These are phyloP conservation scores for Columba janthina DNA, from an alignment of 2,113 vertebrate genomes.

Conservation along the genomic window DNA sequence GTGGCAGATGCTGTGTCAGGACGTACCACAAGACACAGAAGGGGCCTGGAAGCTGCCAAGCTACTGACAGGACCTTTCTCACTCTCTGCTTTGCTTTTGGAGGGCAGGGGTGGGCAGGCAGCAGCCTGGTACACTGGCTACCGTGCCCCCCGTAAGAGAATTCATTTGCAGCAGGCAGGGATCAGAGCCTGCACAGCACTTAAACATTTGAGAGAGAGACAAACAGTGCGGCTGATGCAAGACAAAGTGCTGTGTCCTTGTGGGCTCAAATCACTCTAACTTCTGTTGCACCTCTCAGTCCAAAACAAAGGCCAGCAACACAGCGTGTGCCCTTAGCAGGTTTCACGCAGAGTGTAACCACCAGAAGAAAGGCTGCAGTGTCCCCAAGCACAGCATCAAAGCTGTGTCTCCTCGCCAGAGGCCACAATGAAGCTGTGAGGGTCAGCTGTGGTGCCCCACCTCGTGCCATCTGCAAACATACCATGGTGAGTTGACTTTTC, in stretches of 20 bases:
- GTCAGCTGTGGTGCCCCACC: not conserved
- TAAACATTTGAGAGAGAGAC: not conserved
- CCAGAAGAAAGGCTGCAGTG: not conserved
- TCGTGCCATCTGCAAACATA: fast-evolving
- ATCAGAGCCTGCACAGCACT: not conserved
- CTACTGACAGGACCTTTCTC: not conserved
- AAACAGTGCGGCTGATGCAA: not conserved
- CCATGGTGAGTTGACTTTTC: not conserved
- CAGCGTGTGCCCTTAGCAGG: no score
- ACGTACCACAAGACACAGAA: not conserved
- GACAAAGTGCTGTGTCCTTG: not conserved
- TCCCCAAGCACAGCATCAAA: not conserved
- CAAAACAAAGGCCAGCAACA: no score
- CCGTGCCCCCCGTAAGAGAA: not conserved
- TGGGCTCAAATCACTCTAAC: not conserved
- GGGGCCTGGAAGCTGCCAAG: not conserved
- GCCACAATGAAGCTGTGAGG: not conserved
- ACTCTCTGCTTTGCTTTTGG: not conserved
- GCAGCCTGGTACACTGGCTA: not conserved
- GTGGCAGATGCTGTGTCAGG: not conserved
- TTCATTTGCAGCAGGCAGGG: not conserved
- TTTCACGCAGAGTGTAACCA: no score
- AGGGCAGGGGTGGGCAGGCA: not conserved
- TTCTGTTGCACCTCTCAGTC: no score
- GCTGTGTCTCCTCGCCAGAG: not conserved